Base-by-base conservation (phyloP, 92 coral and sea anemone species). In the Actinostola sp. region DNA sequence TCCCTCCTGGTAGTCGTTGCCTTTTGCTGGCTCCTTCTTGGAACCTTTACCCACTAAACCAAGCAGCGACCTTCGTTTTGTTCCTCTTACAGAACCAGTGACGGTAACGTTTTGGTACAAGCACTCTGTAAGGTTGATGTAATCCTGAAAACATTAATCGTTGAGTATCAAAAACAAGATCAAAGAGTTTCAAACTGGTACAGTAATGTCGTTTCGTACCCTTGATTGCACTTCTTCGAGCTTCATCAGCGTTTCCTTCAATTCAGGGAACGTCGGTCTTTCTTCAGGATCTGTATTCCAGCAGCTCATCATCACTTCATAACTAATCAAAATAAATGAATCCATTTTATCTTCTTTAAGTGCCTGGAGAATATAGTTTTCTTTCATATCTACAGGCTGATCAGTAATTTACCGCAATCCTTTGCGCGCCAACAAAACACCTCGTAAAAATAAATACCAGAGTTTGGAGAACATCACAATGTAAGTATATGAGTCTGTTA, bases 221-320 rank as follows among this genome's bases (percentile, higher is more conserved):
- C 65, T 70, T 11, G 76, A 54, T 35, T 70, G 76, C 13, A 70
- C 76, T 53, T 34, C 29, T 54, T 70, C 76, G 10, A 70, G 65
- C 34, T 53, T 70, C 41, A 53, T 53, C 27, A 70, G 64, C 13
- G 16, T 70, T 70, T 70, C 65, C 39, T 70, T 53, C 30, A 70
- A 27, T 14, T 70, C 63, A 0, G 76, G 65, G 71, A 84, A 78
- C 41, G 63, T 72, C 56, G 89, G 89, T 72, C 89, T 64, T 31
- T 78, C 55, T 8, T 49, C 55, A 6, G 89, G 80, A 36, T 78
- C 61, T 15, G 44, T 66, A 57, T 77, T 53, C 89, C 89, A 84
- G 60, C 89, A 84, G 20, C 48, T 63, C 71, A 31, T 71, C 84
- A 84, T 84, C 17, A 84, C 53, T 17, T 58, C 63, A 57, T 84